Conservation (phyloP, 2,888 invertebrate species). For the Cancer borealis region DNA sequence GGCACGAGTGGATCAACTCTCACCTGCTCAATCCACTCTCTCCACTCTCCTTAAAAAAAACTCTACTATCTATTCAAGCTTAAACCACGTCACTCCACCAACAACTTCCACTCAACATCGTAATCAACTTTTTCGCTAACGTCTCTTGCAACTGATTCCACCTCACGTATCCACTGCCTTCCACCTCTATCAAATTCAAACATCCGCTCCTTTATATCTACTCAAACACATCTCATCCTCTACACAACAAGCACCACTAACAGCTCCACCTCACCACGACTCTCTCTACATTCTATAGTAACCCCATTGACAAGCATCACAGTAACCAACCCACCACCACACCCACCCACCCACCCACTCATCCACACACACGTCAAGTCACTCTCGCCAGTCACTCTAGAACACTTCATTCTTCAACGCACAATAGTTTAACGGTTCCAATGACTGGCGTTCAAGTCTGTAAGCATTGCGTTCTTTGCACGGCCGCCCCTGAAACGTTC, state of each 20-base stretch:
- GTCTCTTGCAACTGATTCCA: background rate
- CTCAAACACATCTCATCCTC: background rate
- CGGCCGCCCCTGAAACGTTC: background rate
- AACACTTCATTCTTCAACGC: background rate
- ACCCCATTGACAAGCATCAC: background rate
- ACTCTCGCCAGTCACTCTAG: background rate
- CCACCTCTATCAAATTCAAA: background rate
- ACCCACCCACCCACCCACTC: background rate
- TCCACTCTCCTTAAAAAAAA: conserved; percentile 4
- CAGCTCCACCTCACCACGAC: background rate
- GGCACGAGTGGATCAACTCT: background rate
- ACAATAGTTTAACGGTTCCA: background rate
- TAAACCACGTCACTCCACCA: background rate
- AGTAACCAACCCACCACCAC: background rate
- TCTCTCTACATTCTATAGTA: background rate
- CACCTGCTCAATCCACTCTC: background rate
- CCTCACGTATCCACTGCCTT: background rate
- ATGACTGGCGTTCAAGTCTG: background rate
- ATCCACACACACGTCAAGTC: background rate
- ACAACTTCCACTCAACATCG: background rate
- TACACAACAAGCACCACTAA: background rate
- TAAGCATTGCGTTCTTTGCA: background rate
- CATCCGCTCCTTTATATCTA: background rate
- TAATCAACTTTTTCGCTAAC: background rate
- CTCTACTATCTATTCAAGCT: background rate